Evolutionary conservation across 2,888 invertebrate genomes (phyloP), one percentile per base, ranked within the genome.

Genomic region (Philereme transversata): DNA sequence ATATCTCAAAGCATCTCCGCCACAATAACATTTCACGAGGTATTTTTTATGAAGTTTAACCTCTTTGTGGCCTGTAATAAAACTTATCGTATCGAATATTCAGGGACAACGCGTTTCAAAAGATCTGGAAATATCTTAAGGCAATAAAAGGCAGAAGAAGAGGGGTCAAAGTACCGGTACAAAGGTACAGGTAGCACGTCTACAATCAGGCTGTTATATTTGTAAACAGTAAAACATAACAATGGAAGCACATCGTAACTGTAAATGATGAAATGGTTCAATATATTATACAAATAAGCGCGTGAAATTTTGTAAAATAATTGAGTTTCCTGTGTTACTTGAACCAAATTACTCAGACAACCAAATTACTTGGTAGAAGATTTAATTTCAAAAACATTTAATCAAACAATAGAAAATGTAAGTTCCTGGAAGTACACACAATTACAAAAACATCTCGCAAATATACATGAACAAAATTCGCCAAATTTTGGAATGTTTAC

Each of bases 31-130:
- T 40, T 40, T 40, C 40, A 6, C 6, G 6, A 34, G 35, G n/a
- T 47, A 6, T 10, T 35, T 36, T 62, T 66, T 56, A 71, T 64
- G 60, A 69, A 68, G 60, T 53, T 61, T 58, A 55, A 62, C 63
- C 66, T 70, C 51, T 67, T 58, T 59, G 64, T 64, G 54, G 48
- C 35, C 50, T 41, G 61, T 69, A 69, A 75, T 78, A 76, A 77
- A 78, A 73, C 64, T 72, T 73, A 72, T 74, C 72, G 67, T 57
- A 64, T 61, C 64, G 47, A 74, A 71, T 68, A 67, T 74, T 73
- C 70, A 62, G 59, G 66, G 58, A 65, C 65, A 71, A 48, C 68
- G 77, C 64, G 72, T 70, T 68, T 75, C 73, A 75, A 78, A 72
- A 67, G 67, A 57, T 58, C 67, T 64, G 58, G 62, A 63, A 68